Evolutionary conservation across 2,113 vertebrate genomes (phyloP), one percentile per base, ranked within the genome.

Genomic region (Silurus meridionalis): DNA sequence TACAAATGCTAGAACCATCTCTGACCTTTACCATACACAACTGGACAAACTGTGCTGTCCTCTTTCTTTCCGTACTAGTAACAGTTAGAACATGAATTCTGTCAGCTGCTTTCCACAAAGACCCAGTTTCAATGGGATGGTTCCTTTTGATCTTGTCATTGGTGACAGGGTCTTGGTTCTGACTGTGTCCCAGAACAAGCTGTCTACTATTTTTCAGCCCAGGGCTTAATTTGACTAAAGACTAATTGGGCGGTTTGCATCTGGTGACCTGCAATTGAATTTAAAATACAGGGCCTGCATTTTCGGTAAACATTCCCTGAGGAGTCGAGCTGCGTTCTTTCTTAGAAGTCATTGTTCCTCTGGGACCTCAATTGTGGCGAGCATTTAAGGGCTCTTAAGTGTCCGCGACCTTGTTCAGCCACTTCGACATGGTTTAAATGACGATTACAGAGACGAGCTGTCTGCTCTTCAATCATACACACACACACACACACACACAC

Each of bases 341-440:
- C 82, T 53, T 21, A 50, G 69, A 64, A 82, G 46, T 86, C 46
- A 3, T 21, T 25, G 58, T 63, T 71, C 80, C 80, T 84, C 75
- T 74, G 48, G 61, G 77, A 83, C 37, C 23, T 63, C 81, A 89
- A 79, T 78, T 89, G 80, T 87, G 83, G 55, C 28, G 19, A 48
- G 19, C 78, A 78, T 72, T 48, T 61, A 50, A 80, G 78, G 17
- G 79, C 83, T 82, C 69, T 25, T 67, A 58, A 61, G 77, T 52
- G 71, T 83, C 85, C 61, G 21, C 53, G 72, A 85, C 85, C 85
- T 87, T 77, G 72, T 82, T n/a, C 37, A 84, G 82, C 55, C 79
- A 71, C 53, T 37, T 6, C 25, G 46, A 66, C 6, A 48, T 66
- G 46, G 48, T 82, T 82, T 50, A 66, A 52, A 66, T 53, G 46